Base-by-base conservation (phyloP, 2,113 vertebrate genomes). In the Heteronetta atricapilla region DNA sequence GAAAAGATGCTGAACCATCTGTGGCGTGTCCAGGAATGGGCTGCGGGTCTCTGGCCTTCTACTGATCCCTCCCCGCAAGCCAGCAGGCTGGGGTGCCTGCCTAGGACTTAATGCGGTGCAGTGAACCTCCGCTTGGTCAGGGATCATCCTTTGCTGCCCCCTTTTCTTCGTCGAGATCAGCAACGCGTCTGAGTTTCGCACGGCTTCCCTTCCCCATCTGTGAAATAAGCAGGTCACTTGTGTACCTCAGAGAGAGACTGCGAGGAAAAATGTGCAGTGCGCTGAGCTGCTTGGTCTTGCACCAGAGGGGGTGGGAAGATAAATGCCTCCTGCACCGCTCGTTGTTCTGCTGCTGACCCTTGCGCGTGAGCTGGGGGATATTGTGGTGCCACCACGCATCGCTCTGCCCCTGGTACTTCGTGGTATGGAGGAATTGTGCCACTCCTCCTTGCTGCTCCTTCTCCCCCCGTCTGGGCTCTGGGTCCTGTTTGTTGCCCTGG, bases 311-410 rank as follows among this genome's bases (percentile, higher is more conserved):
- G 10, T 58, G 77, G 82, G 81, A 62, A 58, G 67, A 25, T 17
- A 21, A 75, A 42, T 33, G 1, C 64, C 42, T 84, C 4, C 0
- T 14, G 36, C 55, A n/a, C 74, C 0, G 0, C 72, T 89, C 1
- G 0, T 44, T 60, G 83, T 66, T 91, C 38, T 72, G 55, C 74
- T 90, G 80, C 81, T 92, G 83, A 17, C 2, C 11, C 77, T 48
- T 11, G 8, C 20, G 4, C 5, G 3, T 40, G 21, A 82, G 80
- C 76, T 26, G 68, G 52, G 84, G 89, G 89, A n/a, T 82, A 8
- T 13, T 80, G 38, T 38, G 38, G 1, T 58, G 94, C 38, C 82
- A 82, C 62, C 22, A 63, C 82, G 59, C 70, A 22, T 77, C 82
- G 59, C 59, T 77, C 59, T 3, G 10, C 85, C 70, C 63, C 82